phyloP scores from a whole-genome alignment of 2,797 vertebrate species.

The Anabacerthia variegaticeps region DNA sequence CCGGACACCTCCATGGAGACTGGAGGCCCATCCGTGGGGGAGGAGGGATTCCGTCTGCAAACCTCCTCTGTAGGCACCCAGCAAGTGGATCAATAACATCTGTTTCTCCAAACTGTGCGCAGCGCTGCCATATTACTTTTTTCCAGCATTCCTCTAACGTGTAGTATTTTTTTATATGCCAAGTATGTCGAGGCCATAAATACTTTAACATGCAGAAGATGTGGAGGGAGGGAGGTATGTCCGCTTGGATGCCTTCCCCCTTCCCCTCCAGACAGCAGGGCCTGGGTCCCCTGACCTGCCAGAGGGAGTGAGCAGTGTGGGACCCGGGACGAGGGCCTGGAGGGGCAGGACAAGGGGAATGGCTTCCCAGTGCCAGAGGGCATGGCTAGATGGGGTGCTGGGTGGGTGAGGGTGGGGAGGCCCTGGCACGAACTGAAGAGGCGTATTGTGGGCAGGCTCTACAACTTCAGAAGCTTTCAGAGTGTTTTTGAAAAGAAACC shows the following conservation, averaged over 20 bases:
- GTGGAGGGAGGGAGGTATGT: neutral
- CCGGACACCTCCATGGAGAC: neutral
- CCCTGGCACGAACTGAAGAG: neutral
- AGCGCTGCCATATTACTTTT: neutral
- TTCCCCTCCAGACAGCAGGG: neutral
- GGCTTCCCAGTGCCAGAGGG: neutral
- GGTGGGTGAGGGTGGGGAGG: neutral
- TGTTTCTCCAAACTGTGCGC: neutral
- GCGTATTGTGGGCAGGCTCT: neutral
- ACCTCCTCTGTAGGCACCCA: neutral
- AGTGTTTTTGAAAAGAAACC: neutral
- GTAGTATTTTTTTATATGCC: neutral
- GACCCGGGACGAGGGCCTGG: neutral
- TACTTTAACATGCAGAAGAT: conserved; percentile 27
- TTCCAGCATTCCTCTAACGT: conserved; percentile 23
- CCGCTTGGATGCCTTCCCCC: neutral
- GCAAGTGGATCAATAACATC: neutral
- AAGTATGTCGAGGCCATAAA: conserved; percentile 21
- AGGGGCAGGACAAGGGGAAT: neutral
- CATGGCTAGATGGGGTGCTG: neutral
- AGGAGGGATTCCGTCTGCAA: neutral
- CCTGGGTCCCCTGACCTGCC: neutral
- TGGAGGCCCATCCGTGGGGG: neutral
- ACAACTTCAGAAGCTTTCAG: neutral
- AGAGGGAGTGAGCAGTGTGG: accelerated